Evolutionary conservation across 2,797 vertebrate species (phyloP).

Genomic region (Pseudocheirus occidentalis): DNA sequence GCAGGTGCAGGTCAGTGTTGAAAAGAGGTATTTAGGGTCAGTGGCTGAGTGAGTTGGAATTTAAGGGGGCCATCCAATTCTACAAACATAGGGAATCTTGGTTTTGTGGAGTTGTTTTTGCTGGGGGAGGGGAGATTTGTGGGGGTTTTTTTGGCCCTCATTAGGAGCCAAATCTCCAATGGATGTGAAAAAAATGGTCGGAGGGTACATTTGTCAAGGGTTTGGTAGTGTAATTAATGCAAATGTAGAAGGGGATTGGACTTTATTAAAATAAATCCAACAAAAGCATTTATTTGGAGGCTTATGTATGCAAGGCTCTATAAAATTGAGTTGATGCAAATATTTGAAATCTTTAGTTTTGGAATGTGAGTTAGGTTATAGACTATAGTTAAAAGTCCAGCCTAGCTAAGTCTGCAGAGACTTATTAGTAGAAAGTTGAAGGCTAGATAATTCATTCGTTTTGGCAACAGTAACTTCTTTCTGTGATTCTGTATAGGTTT

Average conservation of each 20-base stretch:
- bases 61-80: not conserved
- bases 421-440: not conserved
- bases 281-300: not conserved
- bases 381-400: not conserved
- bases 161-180: not conserved
- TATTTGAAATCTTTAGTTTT: not conserved
- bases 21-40: not conserved
- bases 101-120: not conserved
- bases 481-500: not conserved
- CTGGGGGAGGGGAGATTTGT: not conserved
- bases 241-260: not conserved
- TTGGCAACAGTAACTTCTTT: not conserved
- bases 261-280: not conserved
- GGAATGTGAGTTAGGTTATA: not conserved
- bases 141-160: not conserved
- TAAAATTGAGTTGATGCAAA: not conserved
- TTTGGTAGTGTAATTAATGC: not conserved
- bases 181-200: not conserved
- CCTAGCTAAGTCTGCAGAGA: not conserved
- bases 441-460: not conserved
- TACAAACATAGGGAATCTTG: not conserved
- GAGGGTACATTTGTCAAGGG: not conserved
- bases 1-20: not conserved
- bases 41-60: not conserved
- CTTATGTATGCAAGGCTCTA: not conserved